phyloP scores from a whole-genome alignment of 2,888 invertebrate genomes.

The Drosophila cognata region DNA sequence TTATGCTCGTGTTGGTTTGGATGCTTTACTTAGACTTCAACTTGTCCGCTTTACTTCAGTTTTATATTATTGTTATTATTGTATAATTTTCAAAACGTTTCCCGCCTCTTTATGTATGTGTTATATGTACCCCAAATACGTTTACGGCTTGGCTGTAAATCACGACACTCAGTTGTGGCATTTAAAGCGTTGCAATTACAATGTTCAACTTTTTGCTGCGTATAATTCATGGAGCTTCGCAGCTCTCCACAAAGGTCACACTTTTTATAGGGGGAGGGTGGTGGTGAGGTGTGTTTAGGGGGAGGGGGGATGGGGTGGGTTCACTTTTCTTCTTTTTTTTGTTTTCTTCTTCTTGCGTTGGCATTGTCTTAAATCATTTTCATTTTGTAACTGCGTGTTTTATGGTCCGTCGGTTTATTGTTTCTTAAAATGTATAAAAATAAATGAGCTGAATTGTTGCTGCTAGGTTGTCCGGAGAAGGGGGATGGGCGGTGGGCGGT shows the following conservation, averaged over 20 bases:
- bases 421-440: slow-evolving; percentile 79
- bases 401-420: slow-evolving; percentile 78
- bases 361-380: slow-evolving; percentile 75
- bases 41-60: not conserved
- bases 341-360: slow-evolving; percentile 8
- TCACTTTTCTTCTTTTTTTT: not conserved
- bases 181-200: slow-evolving; percentile 77
- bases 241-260: slow-evolving; percentile 7
- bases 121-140: not conserved
- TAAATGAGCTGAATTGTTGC: slow-evolving; percentile 78
- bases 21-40: no score
- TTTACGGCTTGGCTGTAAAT: slow-evolving; percentile 44
- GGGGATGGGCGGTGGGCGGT: not conserved
- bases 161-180: slow-evolving; percentile 47
- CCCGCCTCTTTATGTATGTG: not conserved
- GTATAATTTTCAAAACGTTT: not conserved
- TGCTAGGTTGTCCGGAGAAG: slow-evolving; percentile 20
- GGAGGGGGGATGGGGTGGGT: not conserved
- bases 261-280: not conserved
- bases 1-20: not conserved
- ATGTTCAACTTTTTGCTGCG: slow-evolving; percentile 65
- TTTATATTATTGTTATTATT: not conserved
- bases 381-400: slow-evolving; percentile 77
- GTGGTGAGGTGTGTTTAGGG: not conserved
- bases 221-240: slow-evolving; percentile 45